Percentiles rank a stretch among this genome's conserved stretches.
These are phyloP conservation scores for Zophobas atratus DNA, from an alignment of 1,140 invertebrate genomes.

Conservation along the genomic window DNA sequence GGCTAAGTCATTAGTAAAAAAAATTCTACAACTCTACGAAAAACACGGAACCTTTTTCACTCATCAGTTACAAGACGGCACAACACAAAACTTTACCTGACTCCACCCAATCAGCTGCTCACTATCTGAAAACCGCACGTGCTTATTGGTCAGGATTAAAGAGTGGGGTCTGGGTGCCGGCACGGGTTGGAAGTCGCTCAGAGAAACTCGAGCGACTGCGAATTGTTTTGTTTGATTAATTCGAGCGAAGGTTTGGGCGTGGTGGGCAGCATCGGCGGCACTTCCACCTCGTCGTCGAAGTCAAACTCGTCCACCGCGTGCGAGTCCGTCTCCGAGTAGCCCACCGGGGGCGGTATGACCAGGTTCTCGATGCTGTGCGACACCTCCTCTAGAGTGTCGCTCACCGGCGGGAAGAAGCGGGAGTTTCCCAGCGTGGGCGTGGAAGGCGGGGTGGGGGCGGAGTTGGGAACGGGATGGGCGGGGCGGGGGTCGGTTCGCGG, in stretches of 20 bases:
- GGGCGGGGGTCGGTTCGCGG: slow-evolving; percentile 56
- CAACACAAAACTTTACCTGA: background rate
- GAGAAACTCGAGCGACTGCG: slow-evolving; percentile 12
- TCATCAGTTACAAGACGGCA: background rate
- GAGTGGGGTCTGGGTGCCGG: slow-evolving; percentile 45
- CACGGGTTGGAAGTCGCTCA: slow-evolving; percentile 13
- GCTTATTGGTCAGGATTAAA: slow-evolving; percentile 41
- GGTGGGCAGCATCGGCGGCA: slow-evolving; percentile 9
- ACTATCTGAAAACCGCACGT: slow-evolving; percentile 15
- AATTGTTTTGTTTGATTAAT: background rate
- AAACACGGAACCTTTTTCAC: no score
- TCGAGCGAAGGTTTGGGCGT: slow-evolving; percentile 22
- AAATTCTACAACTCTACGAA: no score
- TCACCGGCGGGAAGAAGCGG: background rate
- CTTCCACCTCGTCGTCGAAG: background rate
- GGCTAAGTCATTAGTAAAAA: no score
- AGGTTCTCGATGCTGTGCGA: slow-evolving; percentile 20
- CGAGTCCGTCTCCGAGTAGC: slow-evolving; percentile 9
- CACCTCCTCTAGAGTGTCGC: slow-evolving; percentile 1
- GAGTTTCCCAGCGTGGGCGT: background rate
- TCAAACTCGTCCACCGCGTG: background rate
- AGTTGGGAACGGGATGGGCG: background rate
- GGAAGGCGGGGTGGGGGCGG: slow-evolving; percentile 10
- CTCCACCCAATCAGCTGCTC: background rate
- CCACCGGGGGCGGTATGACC: slow-evolving; percentile 17